Conservation (phyloP, 2,888 invertebrate species). For the Euclidia mi region DNA sequence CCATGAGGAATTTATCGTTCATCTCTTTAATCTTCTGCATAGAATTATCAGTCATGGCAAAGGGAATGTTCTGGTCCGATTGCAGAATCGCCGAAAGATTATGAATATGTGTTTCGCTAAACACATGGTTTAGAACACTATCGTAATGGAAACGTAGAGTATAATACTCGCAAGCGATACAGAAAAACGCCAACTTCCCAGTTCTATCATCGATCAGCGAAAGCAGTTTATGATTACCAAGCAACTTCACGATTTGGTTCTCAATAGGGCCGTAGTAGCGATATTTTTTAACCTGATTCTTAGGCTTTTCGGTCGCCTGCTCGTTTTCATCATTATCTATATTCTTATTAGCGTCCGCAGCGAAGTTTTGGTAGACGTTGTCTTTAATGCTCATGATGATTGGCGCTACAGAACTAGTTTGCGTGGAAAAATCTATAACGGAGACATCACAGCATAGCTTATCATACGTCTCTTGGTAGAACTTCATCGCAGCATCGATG, state of each 20-base stretch:
- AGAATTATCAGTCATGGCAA: slow-evolving; percentile 69
- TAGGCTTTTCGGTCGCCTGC: slow-evolving; percentile 75
- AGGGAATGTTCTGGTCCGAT: slow-evolving; percentile 79
- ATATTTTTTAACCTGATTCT: slow-evolving; percentile 80
- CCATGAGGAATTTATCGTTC: slow-evolving; percentile 77
- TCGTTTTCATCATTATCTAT: slow-evolving; percentile 83
- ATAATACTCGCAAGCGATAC: slow-evolving; percentile 85
- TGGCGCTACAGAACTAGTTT: slow-evolving; percentile 82
- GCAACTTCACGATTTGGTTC: slow-evolving; percentile 74
- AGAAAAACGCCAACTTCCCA: slow-evolving; percentile 85
- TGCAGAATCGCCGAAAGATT: slow-evolving; percentile 81
- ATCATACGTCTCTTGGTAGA: slow-evolving; percentile 76
- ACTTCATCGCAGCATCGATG: slow-evolving; percentile 78
- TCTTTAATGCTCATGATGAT: slow-evolving; percentile 88
- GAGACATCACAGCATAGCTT: slow-evolving; percentile 75
- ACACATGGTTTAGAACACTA: slow-evolving; percentile 84
- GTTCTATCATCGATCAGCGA: slow-evolving; percentile 84
- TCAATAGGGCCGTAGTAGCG: slow-evolving; percentile 86
- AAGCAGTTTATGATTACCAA: slow-evolving; percentile 79
- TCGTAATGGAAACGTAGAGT: slow-evolving; percentile 85
- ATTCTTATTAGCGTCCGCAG: slow-evolving; percentile 81
- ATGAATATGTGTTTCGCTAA: slow-evolving; percentile 81
- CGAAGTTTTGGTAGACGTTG: slow-evolving; percentile 85
- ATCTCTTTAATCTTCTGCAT: slow-evolving; percentile 79
- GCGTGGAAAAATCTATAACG: slow-evolving; percentile 75